Conservation (phyloP, 2,113 vertebrate genomes). For the Panurus biarmicus region DNA sequence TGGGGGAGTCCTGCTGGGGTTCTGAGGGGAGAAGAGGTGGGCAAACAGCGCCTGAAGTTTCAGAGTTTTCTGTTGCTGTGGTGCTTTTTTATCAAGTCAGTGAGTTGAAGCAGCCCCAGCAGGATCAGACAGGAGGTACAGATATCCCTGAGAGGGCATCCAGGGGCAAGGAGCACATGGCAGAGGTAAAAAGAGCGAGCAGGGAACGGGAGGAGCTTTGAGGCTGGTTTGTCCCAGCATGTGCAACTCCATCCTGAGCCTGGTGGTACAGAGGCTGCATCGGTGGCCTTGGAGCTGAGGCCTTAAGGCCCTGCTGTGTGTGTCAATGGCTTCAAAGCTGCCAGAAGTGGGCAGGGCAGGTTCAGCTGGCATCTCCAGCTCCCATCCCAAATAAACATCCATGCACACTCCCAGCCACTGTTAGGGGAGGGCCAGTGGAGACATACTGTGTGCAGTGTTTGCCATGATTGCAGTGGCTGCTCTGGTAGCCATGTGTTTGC, state of each 20-base stretch:
- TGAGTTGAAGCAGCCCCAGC: neutral
- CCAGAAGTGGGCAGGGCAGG: neutral
- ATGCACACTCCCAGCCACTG: fast-evolving
- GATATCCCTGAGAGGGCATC: neutral
- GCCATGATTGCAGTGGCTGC: neutral
- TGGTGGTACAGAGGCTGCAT: neutral
- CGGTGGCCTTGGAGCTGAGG: neutral
- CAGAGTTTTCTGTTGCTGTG: neutral
- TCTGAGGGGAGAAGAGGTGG: neutral
- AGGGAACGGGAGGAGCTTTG: neutral
- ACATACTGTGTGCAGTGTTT: neutral
- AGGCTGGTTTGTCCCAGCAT: neutral
- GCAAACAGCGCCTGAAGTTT: neutral
- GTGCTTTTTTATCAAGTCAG: neutral
- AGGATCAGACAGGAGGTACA: neutral
- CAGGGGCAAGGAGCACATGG: fast-evolving
- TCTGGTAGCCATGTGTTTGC: neutral
- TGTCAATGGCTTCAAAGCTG: neutral
- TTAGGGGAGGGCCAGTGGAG: neutral
- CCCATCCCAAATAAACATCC: neutral
- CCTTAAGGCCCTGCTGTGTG: neutral
- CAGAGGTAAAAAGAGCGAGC: neutral
- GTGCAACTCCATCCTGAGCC: neutral
- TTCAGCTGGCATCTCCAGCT: neutral
- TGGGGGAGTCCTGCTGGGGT: neutral